Conservation (phyloP, 2,797 vertebrate species). For the Myotis myotis region DNA sequence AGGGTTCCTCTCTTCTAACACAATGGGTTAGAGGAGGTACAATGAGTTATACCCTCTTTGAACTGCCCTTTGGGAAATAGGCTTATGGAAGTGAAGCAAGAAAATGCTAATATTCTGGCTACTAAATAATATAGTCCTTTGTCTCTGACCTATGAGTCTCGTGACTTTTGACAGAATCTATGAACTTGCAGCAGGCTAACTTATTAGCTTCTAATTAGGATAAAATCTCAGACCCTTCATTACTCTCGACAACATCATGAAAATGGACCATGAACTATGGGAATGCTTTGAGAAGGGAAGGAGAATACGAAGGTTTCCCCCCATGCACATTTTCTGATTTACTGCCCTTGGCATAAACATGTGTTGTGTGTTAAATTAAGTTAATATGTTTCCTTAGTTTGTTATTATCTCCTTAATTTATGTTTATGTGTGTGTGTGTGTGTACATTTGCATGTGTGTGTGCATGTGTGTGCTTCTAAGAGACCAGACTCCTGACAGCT, state of each 20-base stretch:
- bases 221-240: background rate
- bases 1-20: background rate
- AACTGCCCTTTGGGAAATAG: background rate
- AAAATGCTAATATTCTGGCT: background rate
- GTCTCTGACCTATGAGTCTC: background rate
- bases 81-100: background rate
- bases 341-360: background rate
- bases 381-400: background rate
- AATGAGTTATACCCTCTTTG: background rate
- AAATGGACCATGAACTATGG: background rate
- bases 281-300: background rate
- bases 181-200: background rate
- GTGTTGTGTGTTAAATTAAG: background rate
- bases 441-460: background rate
- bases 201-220: background rate
- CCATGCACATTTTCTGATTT: background rate
- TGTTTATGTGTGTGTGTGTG: background rate
- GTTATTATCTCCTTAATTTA: background rate
- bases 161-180: slow-evolving; percentile 5
- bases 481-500: slow-evolving; percentile 31
- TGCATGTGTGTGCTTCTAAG: background rate
- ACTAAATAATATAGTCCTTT: background rate
- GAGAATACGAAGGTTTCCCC: background rate
- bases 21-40: background rate
- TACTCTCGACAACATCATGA: background rate